Evolutionary conservation across 2,113 vertebrate species (phyloP), one percentile per base, ranked within the genome.

Genomic region (Chascanopsetta lugubris): DNA sequence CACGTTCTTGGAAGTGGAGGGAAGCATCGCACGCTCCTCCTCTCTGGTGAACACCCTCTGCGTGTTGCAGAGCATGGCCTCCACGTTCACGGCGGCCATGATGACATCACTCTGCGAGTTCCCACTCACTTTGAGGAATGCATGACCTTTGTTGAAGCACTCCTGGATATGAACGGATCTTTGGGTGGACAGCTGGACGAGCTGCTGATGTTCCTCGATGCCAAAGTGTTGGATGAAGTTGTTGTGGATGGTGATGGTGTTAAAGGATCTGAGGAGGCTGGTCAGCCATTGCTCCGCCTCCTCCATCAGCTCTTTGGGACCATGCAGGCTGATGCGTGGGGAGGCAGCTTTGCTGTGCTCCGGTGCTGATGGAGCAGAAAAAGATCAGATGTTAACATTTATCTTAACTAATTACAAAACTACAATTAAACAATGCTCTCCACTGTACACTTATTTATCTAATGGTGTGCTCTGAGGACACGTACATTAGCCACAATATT

Each of bases 191-290:
- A 74, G 56, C n/a, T 51, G 10, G 46, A 0, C 22, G 0, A 98
- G 82, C 20, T 64, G 27, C 45, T 49, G 55, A 27, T 93, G 85
- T 17, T 97, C 85, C 0, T 58, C 8, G 51, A 84, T 88, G 7
- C 92, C 87, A 0, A 96, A 70, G 76, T 88, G 90, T 60, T 88
- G 81, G 65, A 96, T 84, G 59, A 86, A 92, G 70, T 93, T 95
- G 79, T 95, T 94, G 51, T 50, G 43, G 78, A 96, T 92, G 20
- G 11, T 0, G 0, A 34, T 0, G 0, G 0, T 0, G 3, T 26
- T 8, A 9, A 6, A 0, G 9, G 13, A 0, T 0, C 1, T 0
- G 12, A 91, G 49, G 70, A 20, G 2, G 83, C 0, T 0, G 2
- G 6, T 2, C 3, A 54, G 38, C 96, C 96, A 97, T 0, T 0